Percentiles rank a stretch among this genome's conserved stretches.
These are phyloP conservation scores for Bujurquina vittata DNA, from an alignment of 2,113 vertebrate genomes.

Conservation along the genomic window DNA sequence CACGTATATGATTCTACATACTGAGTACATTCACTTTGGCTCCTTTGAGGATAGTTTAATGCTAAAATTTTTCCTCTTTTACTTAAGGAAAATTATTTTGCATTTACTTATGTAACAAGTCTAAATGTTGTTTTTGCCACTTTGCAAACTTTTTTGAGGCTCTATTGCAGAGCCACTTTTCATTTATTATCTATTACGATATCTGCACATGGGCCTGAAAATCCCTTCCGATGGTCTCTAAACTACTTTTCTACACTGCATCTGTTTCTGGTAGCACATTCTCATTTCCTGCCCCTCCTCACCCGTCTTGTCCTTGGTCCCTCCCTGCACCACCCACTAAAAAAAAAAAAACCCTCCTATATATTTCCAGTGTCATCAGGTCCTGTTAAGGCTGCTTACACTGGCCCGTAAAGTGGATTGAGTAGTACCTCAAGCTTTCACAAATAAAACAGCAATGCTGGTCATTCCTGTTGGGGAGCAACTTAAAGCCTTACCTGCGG, in stretches of 20 bases:
- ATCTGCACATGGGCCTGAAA: too few relatives aligned
- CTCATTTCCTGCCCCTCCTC: not conserved
- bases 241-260: too few relatives aligned
- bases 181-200: too few relatives aligned
- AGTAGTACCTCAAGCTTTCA: too few relatives aligned
- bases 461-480: not conserved
- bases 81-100: not conserved
- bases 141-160: not conserved
- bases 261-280: not conserved
- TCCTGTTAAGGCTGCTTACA: too few relatives aligned
- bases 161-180: too few relatives aligned
- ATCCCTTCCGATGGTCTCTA: too few relatives aligned
- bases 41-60: not conserved
- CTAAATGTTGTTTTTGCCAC: not conserved
- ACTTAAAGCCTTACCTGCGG: not conserved
- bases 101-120: accelerated
- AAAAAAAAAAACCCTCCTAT: not conserved
- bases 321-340: not conserved
- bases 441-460: not conserved
- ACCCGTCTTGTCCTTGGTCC: not conserved
- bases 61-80: not conserved
- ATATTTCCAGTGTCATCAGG: not conserved
- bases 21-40: not conserved
- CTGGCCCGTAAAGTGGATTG: too few relatives aligned
- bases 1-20: not conserved